Evolutionary conservation across 2,797 vertebrate genomes (phyloP).

Genomic region (Alosa sapidissima): DNA sequence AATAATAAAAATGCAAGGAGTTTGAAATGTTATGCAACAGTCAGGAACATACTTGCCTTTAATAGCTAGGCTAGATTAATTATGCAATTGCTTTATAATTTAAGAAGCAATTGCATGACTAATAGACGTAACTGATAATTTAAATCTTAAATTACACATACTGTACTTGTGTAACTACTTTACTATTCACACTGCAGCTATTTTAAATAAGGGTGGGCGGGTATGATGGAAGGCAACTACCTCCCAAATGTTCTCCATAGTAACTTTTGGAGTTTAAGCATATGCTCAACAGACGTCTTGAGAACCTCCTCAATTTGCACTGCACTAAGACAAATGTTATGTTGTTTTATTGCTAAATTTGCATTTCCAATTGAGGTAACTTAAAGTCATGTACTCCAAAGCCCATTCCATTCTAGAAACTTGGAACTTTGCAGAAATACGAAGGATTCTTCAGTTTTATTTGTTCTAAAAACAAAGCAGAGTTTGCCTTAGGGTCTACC

Average conservation of each 20-base stretch:
- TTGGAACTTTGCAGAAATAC: not conserved
- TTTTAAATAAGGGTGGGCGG: not conserved
- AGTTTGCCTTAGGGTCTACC: not conserved
- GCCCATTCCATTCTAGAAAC: not conserved
- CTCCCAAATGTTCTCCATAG: not conserved
- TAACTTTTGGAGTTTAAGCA: not conserved
- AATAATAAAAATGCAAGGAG: slow-evolving; percentile 2
- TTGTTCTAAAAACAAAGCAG: not conserved
- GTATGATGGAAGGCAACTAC: not conserved
- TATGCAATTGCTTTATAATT: slow-evolving; percentile 13
- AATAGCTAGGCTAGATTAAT: slow-evolving; percentile 10
- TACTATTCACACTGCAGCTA: not conserved
- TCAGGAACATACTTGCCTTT: not conserved
- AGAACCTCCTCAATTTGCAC: not conserved
- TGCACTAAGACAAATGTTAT: not conserved
- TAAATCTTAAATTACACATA: slow-evolving; percentile 17
- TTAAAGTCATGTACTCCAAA: not conserved
- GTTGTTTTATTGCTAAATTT: not conserved
- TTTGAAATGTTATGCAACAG: slow-evolving; percentile 13
- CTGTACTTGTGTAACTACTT: not conserved
- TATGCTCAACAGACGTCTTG: not conserved
- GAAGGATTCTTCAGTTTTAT: not conserved
- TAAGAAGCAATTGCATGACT: slow-evolving; percentile 25
- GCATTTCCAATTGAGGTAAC: not conserved
- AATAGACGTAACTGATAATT: slow-evolving; percentile 1